Percentiles rank a stretch among this genome's conserved stretches.
Evolutionary conservation across 1,140 invertebrate genomes (phyloP).

Genomic region (Polyergus mexicanus): DNA sequence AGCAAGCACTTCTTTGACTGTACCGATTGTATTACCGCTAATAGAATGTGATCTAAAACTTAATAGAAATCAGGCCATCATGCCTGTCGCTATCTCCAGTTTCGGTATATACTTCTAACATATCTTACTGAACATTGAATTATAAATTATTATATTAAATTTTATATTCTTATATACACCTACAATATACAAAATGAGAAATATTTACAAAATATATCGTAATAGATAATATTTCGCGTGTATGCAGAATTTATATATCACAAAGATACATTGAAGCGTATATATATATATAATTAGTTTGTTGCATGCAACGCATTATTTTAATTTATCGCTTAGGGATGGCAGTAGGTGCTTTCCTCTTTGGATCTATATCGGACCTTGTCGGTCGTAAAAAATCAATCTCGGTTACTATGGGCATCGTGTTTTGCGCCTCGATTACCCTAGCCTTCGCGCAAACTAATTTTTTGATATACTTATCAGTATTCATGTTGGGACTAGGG

Average conservation of each 20-base stretch:
- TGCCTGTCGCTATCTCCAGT: constrained; percentile 67
- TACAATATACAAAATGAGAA: neutral
- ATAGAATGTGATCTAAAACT: constrained; percentile 74
- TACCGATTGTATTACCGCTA: constrained; percentile 69
- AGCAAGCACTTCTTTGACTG: constrained; percentile 69
- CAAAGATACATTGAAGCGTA: neutral
- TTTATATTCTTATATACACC: neutral
- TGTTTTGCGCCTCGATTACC: constrained; percentile 72
- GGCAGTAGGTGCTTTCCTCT: constrained; percentile 74
- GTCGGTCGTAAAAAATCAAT: constrained; percentile 73
- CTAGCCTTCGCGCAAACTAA: constrained; percentile 74
- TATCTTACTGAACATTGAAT: neutral
- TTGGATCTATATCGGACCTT: constrained; percentile 74
- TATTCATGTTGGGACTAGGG: constrained; percentile 75
- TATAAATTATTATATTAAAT: neutral
- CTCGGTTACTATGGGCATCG: constrained; percentile 65
- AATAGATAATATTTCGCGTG: neutral
- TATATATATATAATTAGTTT: neutral
- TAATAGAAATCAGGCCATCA: constrained; percentile 54
- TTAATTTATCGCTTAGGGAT: constrained; percentile 69
- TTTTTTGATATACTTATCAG: constrained; percentile 70
- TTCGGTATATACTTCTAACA: constrained; percentile 66
- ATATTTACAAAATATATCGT: neutral
- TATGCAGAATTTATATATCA: neutral
- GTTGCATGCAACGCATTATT: neutral